These are phyloP conservation scores for Macaca fascicularis DNA, from an alignment of 2,113 vertebrate genomes.

Conservation along the genomic window T2T-MFA8v1.1 NC_088375.1:171182501-171183000, in stretches of 20 bases:
- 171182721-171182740: background rate
- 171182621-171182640: background rate
- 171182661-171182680: background rate
- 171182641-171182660: background rate
- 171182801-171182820: background rate
- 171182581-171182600: background rate
- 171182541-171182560: background rate
- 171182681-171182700: background rate
- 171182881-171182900: background rate
- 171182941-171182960: background rate
- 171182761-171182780: background rate
- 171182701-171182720: background rate
- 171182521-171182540: background rate
- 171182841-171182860: background rate
- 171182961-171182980: background rate
- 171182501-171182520: background rate
- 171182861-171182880: background rate
- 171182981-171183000: background rate
- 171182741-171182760: background rate
- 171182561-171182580: background rate
- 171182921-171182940: background rate
- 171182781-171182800: background rate
- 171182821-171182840: background rate
- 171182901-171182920: background rate
- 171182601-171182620: background rate